Conservation (phyloP, 2,113 vertebrate species). For the Crotalus viridis region DNA sequence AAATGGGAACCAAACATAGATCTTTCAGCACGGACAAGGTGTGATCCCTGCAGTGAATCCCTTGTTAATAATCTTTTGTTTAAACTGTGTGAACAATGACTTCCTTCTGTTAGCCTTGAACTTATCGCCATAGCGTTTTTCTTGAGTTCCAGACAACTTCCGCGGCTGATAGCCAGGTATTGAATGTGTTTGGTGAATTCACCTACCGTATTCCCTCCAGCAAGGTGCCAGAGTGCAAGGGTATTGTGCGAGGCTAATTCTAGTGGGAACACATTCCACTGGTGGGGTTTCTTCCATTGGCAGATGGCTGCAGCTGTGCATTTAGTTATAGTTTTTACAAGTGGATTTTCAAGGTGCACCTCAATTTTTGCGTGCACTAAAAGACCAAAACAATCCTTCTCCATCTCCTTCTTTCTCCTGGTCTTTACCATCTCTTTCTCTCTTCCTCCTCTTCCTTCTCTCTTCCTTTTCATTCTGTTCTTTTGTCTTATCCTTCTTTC, state of each 20-base stretch:
- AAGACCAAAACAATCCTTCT: background rate
- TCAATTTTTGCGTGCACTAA: background rate
- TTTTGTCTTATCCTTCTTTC: no score
- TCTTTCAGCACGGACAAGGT: background rate
- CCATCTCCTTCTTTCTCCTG: background rate
- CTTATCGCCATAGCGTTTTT: background rate
- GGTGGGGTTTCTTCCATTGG: background rate
- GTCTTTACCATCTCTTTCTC: no score
- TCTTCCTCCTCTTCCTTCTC: no score
- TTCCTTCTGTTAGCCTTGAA: background rate
- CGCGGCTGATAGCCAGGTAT: background rate
- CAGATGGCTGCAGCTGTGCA: background rate
- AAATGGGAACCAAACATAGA: background rate
- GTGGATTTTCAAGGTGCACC: background rate
- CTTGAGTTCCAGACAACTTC: background rate
- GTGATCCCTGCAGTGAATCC: background rate
- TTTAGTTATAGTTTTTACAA: background rate
- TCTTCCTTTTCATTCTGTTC: no score
- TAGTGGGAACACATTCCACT: background rate
- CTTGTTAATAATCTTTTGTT: conserved; percentile 2
- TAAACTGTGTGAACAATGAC: background rate
- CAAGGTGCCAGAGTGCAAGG: background rate
- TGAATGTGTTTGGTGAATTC: background rate
- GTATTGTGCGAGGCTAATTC: background rate
- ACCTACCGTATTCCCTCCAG: background rate